A percentile compares a stretch with the other conserved stretches of the same genome.
phyloP scores from a whole-genome alignment of 2,888 invertebrate species.

The Synergus gifuensis region DNA sequence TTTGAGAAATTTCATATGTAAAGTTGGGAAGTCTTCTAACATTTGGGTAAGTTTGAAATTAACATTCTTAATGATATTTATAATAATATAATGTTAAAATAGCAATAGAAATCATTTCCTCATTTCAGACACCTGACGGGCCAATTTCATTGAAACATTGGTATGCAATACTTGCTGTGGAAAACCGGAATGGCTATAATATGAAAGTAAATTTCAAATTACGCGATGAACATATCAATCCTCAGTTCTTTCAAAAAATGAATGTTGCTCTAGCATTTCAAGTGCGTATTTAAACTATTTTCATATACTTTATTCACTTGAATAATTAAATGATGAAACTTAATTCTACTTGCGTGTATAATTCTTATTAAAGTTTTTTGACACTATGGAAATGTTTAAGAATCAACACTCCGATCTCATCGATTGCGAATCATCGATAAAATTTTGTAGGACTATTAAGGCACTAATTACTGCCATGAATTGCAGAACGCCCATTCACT shows the following conservation, averaged over 20 bases:
- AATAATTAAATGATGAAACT: too few relatives aligned
- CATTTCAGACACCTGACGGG: conserved; percentile 49
- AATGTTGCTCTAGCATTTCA: conserved; percentile 42
- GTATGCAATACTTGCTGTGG: conserved; percentile 32
- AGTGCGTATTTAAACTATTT: background rate
- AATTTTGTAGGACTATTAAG: too few relatives aligned
- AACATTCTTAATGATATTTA: too few relatives aligned
- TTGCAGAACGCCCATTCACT: too few relatives aligned
- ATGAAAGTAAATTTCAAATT: conserved; percentile 50
- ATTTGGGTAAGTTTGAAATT: background rate
- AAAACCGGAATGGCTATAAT: conserved; percentile 22
- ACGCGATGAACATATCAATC: conserved; percentile 41
- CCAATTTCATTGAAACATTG: conserved; percentile 45
- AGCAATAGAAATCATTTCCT: background rate
- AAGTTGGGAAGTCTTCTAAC: background rate
- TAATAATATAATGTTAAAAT: too few relatives aligned
- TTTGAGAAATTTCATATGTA: background rate
- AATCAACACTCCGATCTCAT: too few relatives aligned
- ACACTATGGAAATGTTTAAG: too few relatives aligned
- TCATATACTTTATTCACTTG: too few relatives aligned
- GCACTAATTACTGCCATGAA: too few relatives aligned
- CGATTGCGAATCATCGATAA: too few relatives aligned
- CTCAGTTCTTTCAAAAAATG: conserved; percentile 51
- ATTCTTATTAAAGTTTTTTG: too few relatives aligned
- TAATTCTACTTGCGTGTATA: too few relatives aligned